These are phyloP conservation scores for Drosophila putrida DNA, from an alignment of 2,888 invertebrate species.

Conservation along the genomic window DNA sequence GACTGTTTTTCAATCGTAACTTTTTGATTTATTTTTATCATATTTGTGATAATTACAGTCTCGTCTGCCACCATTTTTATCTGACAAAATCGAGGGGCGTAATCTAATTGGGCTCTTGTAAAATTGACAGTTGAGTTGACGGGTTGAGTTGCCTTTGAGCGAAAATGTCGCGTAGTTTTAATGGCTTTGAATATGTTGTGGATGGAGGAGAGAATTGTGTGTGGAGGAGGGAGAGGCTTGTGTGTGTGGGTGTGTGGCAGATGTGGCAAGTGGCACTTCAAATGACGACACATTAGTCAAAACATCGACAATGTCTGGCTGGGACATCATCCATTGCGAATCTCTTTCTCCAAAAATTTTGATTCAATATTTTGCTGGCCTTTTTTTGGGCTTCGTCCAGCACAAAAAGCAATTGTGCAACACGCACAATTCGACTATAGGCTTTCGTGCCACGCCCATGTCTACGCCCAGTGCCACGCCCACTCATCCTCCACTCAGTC, in stretches of 20 bases:
- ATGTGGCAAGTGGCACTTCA: slow-evolving; percentile 35
- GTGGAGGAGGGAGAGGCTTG: slow-evolving; percentile 2
- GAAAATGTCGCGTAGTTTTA: slow-evolving; percentile 53
- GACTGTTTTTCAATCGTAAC: neutral
- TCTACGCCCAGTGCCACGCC: slow-evolving; percentile 12
- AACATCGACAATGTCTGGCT: slow-evolving; percentile 48
- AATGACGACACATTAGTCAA: slow-evolving; percentile 62
- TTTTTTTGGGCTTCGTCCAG: slow-evolving; percentile 27
- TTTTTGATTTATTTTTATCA: slow-evolving; percentile 12
- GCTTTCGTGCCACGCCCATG: slow-evolving; percentile 27
- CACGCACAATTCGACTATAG: slow-evolving; percentile 22
- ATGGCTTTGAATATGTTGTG: slow-evolving; percentile 39
- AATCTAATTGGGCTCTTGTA: slow-evolving; percentile 54
- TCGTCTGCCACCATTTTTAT: slow-evolving; percentile 37
- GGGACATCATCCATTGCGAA: slow-evolving; percentile 37
- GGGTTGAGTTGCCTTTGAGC: slow-evolving; percentile 53
- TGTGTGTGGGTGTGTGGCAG: slow-evolving; percentile 18
- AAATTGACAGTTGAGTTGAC: slow-evolving; percentile 41
- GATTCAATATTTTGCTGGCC: slow-evolving; percentile 51
- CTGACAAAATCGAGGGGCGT: slow-evolving; percentile 23
- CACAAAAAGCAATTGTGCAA: slow-evolving; percentile 54
- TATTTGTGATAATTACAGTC: slow-evolving; percentile 50
- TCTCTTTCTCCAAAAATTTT: slow-evolving; percentile 41
- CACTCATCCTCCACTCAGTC: slow-evolving; percentile 16
- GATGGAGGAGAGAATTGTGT: neutral